These are phyloP conservation scores for Cantharis flavilabris DNA, from an alignment of 2,888 invertebrate genomes.

Conservation along the genomic window DNA sequence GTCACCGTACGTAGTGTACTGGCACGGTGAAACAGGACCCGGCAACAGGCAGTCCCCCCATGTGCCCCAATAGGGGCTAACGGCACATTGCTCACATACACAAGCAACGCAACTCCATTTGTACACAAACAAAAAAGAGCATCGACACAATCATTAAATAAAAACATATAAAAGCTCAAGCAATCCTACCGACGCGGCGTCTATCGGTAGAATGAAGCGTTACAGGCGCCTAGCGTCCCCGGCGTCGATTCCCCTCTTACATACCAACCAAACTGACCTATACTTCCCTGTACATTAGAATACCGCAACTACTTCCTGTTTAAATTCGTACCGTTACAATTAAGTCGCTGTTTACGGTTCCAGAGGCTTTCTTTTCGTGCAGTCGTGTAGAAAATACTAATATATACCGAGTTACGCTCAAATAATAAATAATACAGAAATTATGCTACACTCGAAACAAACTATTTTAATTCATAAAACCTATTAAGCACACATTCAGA, in stretches of 20 bases:
- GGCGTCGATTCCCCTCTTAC: slow-evolving; percentile 57
- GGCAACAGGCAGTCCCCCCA: slow-evolving; percentile 41
- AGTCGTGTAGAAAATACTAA: slow-evolving; percentile 23
- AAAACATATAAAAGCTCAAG: slow-evolving; percentile 25
- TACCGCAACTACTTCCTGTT: slow-evolving; percentile 28
- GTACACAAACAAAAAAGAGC: slow-evolving; percentile 29
- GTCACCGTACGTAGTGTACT: slow-evolving; percentile 41
- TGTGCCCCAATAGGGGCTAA: slow-evolving; percentile 36
- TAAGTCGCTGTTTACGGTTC: slow-evolving; percentile 22
- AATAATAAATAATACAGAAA: background rate
- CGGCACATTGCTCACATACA: slow-evolving; percentile 34
- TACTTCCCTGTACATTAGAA: slow-evolving; percentile 35
- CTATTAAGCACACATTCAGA: background rate
- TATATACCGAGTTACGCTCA: slow-evolving; percentile 12
- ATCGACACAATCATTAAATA: slow-evolving; percentile 23
- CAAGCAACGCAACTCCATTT: slow-evolving; percentile 24
- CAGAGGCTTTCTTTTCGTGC: slow-evolving; percentile 18
- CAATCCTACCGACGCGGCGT: slow-evolving; percentile 36
- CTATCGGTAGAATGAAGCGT: slow-evolving; percentile 54
- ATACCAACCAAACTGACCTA: slow-evolving; percentile 46
- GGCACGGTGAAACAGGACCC: slow-evolving; percentile 27
- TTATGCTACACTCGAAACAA: background rate
- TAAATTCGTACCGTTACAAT: slow-evolving; percentile 31
- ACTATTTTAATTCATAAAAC: background rate
- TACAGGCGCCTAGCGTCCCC: slow-evolving; percentile 48